Evolutionary conservation across 2,797 vertebrate species (phyloP).

Genomic region (Podarcis lilfordi): DNA sequence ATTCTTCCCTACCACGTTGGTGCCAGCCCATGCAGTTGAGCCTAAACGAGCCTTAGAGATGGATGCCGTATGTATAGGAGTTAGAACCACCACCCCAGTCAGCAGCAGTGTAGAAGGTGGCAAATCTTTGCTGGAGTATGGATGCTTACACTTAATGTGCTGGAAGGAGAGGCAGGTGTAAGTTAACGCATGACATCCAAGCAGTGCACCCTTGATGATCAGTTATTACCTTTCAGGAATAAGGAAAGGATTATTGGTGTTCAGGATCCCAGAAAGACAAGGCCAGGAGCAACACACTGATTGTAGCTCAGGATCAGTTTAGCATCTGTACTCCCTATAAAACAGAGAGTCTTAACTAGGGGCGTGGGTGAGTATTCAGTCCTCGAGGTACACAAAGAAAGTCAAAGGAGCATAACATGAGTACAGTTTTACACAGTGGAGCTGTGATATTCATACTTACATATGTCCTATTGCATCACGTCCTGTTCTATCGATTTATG

Average conservation of each 20-base stretch:
- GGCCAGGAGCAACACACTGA: background rate
- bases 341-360: background rate
- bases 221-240: background rate
- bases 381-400: background rate
- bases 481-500: background rate
- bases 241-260: background rate
- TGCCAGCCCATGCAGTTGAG: too few species aligned
- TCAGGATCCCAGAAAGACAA: background rate
- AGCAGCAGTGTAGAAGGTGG: background rate
- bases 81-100: too few species aligned
- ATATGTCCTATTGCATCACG: background rate
- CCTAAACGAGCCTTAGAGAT: too few species aligned
- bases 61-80: too few species aligned
- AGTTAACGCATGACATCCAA: background rate
- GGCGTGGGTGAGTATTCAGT: background rate
- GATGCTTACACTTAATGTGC: background rate
- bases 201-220: background rate
- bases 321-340: background rate
- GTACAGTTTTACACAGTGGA: background rate
- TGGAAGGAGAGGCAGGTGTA: background rate
- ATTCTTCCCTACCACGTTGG: too few species aligned
- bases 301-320: background rate
- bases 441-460: background rate
- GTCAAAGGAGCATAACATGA: background rate
- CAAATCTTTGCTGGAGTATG: background rate